These are phyloP conservation scores for Umimayanthus kanabou DNA, from an alignment of 92 coral and sea anemone species.

Conservation along the genomic window DNA sequence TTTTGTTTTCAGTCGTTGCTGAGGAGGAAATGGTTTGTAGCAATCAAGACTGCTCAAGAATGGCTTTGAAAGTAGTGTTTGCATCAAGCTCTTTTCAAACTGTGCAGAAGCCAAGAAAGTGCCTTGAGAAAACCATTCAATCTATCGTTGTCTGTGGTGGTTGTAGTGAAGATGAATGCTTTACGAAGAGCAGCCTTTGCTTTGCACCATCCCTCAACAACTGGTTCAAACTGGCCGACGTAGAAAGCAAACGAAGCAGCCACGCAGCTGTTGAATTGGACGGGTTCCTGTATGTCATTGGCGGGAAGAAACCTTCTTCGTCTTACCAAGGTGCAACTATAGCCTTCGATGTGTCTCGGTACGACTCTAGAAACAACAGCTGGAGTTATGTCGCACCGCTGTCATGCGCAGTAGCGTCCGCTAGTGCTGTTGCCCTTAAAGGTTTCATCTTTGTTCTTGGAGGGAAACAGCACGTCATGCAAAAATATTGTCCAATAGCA, in stretches of 20 bases:
- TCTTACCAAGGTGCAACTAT: background rate
- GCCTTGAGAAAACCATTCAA: conserved; percentile 4
- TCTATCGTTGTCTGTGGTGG: conserved; percentile 31
- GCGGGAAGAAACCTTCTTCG: conserved; percentile 1
- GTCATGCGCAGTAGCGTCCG: background rate
- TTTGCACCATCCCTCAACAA: conserved; percentile 23
- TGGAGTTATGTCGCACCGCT: conserved; percentile 22
- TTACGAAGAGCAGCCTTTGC: conserved; percentile 1
- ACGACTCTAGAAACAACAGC: conserved; percentile 26
- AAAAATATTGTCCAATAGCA: conserved; percentile 22
- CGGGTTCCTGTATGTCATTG: conserved; percentile 24
- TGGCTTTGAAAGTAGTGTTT: conserved; percentile 18
- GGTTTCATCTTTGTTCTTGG: background rate
- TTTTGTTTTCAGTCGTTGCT: conserved; percentile 24
- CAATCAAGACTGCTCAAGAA: conserved; percentile 21
- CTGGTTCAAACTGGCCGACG: conserved; percentile 3
- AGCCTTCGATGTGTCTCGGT: conserved; percentile 7
- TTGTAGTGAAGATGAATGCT: background rate
- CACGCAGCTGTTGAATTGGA: conserved; percentile 18
- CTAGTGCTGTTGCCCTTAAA: conserved; percentile 8
- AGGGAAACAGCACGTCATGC: conserved; percentile 7
- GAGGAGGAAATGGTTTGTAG: conserved; percentile 34
- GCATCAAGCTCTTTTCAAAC: background rate
- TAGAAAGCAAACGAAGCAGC: background rate
- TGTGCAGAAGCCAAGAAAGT: conserved; percentile 3